Evolutionary conservation across 2,113 vertebrate genomes (phyloP).

Genomic region (Arenaria interpres): DNA sequence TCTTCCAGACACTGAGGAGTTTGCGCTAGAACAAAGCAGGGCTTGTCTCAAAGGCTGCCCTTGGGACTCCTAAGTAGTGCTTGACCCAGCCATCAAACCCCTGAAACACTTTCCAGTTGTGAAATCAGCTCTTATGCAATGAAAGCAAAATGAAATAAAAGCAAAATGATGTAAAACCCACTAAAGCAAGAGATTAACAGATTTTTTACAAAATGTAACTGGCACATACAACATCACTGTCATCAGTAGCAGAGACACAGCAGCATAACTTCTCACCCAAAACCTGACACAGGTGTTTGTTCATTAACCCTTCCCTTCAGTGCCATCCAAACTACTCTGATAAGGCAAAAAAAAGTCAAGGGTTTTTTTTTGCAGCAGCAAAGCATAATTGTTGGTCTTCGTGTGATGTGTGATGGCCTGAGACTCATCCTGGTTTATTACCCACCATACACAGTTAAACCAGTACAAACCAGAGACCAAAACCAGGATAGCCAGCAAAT

Average conservation of each 20-base stretch:
- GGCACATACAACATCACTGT: not conserved
- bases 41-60: not conserved
- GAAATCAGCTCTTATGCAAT: not conserved
- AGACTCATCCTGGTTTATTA: not conserved
- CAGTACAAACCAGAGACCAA: not conserved
- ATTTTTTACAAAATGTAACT: not conserved
- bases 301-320: not conserved
- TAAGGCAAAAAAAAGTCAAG: not conserved
- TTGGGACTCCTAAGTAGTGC: not conserved
- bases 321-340: not conserved
- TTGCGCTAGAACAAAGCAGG: not conserved
- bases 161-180: not conserved
- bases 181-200: not conserved
- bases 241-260: not conserved
- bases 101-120: not conserved
- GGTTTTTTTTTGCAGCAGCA: not conserved
- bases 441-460: not conserved
- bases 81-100: not conserved
- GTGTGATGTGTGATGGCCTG: fast-evolving
- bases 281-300: not conserved
- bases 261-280: not conserved
- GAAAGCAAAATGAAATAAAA: not conserved
- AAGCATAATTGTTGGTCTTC: not conserved
- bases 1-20: not conserved
- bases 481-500: not conserved